phyloP scores from a whole-genome alignment of 2,888 invertebrate species.

The Sipha maydis region DNA sequence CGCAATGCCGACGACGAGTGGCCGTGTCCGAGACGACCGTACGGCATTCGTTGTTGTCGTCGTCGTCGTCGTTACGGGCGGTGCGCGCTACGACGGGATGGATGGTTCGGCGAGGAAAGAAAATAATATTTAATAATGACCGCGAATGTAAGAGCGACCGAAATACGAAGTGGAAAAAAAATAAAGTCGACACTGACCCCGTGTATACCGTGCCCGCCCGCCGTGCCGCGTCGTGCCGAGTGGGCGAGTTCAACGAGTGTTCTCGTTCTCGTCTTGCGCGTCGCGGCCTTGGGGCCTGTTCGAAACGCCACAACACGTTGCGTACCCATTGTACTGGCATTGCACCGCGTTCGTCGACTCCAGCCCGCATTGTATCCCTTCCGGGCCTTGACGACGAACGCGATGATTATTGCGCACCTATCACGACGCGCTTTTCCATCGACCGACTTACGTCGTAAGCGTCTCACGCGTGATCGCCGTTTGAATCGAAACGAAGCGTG shows the following conservation, averaged over 20 bases:
- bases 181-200: background rate
- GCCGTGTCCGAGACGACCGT: background rate
- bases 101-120: background rate
- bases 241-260: background rate
- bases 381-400: background rate
- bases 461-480: too few species aligned
- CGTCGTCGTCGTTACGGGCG: background rate
- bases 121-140: background rate
- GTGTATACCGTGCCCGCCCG: background rate
- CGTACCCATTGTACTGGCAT: background rate
- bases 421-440: background rate
- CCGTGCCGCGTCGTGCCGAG: background rate
- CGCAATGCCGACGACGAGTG: background rate
- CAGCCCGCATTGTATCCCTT: background rate
- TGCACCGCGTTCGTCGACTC: too few species aligned
- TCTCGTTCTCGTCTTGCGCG: background rate
- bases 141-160: background rate
- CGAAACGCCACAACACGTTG: background rate
- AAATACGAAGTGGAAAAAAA: background rate
- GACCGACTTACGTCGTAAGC: too few species aligned
- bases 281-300: background rate
- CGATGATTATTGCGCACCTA: background rate
- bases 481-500: too few species aligned
- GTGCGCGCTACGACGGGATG: background rate
- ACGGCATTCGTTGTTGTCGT: background rate